A percentile compares a stretch with the other conserved stretches of the same genome.
phyloP scores from a whole-genome alignment of 2,113 vertebrate genomes.

The Manacus vitellinus region DNA sequence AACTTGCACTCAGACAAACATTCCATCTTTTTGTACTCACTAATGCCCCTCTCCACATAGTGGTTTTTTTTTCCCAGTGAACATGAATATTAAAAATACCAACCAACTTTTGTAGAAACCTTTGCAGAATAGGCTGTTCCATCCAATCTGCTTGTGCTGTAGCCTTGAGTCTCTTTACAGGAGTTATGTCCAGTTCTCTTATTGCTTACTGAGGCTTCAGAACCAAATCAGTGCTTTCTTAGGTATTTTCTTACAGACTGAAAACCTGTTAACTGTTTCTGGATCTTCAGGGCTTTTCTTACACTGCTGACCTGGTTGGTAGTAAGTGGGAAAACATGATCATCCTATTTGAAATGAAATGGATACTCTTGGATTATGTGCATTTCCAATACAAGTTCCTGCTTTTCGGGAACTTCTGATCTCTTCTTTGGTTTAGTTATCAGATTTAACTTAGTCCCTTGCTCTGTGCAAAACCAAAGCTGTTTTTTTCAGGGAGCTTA shows the following conservation, averaged over 20 bases:
- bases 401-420: background rate
- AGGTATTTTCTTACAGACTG: background rate
- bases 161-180: background rate
- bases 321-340: background rate
- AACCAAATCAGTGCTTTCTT: background rate
- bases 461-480: background rate
- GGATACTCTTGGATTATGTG: background rate
- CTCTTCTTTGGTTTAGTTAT: background rate
- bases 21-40: background rate
- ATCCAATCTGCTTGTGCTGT: background rate
- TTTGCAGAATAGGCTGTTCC: background rate
- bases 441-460: background rate
- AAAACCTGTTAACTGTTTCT: background rate
- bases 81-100: background rate
- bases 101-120: background rate
- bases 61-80: rapidly evolving
- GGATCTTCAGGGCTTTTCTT: background rate
- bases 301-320: background rate
- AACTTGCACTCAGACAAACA: background rate
- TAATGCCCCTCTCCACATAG: background rate
- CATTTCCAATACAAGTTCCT: background rate
- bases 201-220: background rate
- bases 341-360: background rate
- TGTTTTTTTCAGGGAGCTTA: background rate
- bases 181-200: background rate